phyloP scores from a whole-genome alignment of 1,140 invertebrate genomes.

The Drosophila sp. region DNA sequence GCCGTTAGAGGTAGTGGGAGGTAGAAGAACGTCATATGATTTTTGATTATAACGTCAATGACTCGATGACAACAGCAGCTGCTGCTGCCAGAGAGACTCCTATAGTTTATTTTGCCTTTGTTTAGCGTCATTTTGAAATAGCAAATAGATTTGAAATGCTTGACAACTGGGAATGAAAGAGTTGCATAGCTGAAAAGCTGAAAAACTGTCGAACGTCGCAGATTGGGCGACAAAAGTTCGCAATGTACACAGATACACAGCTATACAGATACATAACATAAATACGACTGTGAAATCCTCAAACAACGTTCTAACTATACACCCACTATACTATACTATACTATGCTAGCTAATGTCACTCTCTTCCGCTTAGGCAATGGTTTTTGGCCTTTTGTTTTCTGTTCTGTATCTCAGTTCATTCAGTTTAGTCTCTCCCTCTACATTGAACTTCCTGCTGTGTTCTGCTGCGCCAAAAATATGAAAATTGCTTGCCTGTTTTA shows the following conservation, averaged over 20 bases:
- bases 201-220: slow-evolving; percentile 46
- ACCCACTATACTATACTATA: slow-evolving; percentile 3
- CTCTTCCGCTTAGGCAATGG: slow-evolving; percentile 53
- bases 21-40: slow-evolving; percentile 61
- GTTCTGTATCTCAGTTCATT: slow-evolving; percentile 8
- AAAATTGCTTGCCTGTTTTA: slow-evolving; percentile 62
- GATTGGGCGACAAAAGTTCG: slow-evolving; percentile 54
- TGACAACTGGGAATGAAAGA: slow-evolving; percentile 53
- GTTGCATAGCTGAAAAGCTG: slow-evolving; percentile 16
- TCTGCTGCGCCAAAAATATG: slow-evolving; percentile 64
- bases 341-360: slow-evolving; percentile 43
- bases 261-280: no score
- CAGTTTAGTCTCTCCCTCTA: slow-evolving; percentile 6
- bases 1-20: slow-evolving; percentile 21
- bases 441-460: slow-evolving; percentile 40
- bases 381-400: slow-evolving; percentile 51
- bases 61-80: slow-evolving; percentile 52
- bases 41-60: slow-evolving; percentile 75
- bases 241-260: slow-evolving; percentile 22
- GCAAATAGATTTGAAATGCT: slow-evolving; percentile 60
- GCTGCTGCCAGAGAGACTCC: slow-evolving; percentile 9
- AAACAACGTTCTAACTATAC: background rate
- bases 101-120: slow-evolving; percentile 33
- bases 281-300: slow-evolving; percentile 1
- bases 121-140: slow-evolving; percentile 55